Conservation (phyloP, 2,888 invertebrate species). For the Neuroscelio doddi region DNA sequence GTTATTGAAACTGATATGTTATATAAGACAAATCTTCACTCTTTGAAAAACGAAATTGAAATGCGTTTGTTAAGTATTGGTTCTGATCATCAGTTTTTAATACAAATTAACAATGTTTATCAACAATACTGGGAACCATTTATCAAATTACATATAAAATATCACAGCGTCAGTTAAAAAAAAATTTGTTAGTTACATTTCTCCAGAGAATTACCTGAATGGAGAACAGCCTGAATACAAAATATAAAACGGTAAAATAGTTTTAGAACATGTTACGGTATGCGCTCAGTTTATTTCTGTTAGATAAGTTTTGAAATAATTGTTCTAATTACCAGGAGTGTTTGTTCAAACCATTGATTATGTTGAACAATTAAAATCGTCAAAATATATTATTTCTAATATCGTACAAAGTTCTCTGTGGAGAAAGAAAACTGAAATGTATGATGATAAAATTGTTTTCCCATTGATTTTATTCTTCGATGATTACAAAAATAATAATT, state of each 20-base stretch:
- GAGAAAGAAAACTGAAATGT: conserved; percentile 21
- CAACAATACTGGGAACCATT: conserved; percentile 3
- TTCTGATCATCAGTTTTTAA: background rate
- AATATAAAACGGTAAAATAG: background rate
- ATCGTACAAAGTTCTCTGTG: conserved; percentile 39
- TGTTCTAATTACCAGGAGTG: conserved; percentile 46
- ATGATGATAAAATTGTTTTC: conserved; percentile 28
- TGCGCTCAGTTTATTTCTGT: conserved; percentile 47
- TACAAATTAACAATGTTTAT: conserved; percentile 4
- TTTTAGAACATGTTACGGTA: conserved; percentile 25
- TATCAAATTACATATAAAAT: conserved; percentile 13
- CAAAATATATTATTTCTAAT: conserved; percentile 37
- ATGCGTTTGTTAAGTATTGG: background rate
- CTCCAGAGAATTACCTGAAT: conserved; percentile 30
- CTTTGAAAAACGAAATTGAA: conserved; percentile 2
- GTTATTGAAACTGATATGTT: conserved; percentile 6
- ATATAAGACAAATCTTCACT: conserved; percentile 3
- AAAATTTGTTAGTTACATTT: conserved; percentile 31
- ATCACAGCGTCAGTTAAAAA: conserved; percentile 26
- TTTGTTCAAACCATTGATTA: conserved; percentile 33
- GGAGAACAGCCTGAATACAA: conserved; percentile 38
- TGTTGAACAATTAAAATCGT: conserved; percentile 21
- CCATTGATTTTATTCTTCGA: conserved; percentile 47
- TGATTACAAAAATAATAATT: conserved; percentile 49
- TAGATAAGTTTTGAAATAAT: conserved; percentile 39